Base-by-base conservation (phyloP, 2,888 invertebrate genomes). In the Thecophora atra region DNA sequence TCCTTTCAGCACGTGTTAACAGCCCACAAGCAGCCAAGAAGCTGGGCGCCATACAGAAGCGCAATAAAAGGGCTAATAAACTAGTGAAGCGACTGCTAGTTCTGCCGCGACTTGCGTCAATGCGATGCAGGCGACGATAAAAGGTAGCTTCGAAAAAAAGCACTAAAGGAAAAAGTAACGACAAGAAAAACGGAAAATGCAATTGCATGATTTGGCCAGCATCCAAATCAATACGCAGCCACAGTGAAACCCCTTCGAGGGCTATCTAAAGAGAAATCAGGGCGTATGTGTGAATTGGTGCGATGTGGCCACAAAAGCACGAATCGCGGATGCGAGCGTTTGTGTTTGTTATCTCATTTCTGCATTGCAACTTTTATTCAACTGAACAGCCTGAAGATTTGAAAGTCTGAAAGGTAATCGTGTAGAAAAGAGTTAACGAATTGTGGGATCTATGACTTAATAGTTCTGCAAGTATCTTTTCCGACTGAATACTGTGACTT, bases 171-270 rank as follows among this genome's bases (percentile, higher is more conserved):
- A 24, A 26, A 15, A 28, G 26, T 42, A 44, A 15, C 21, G 28
- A 11, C 60, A 17, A 26, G 47, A 60, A 13, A 30, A 47, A 28
- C 28, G 60, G 15, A 30, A 24, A 66, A 52, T 47, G 37, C 47
- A 44, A 17, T 30, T 21, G 69, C 47, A 44, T 60, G 60, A 42
- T 47, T 69, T 69, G 69, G 69, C 60, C 51, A n/a, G 44, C 51
- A 44, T 69, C 69, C 69, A 69, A 60, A 62, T 51, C 69, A 69
- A 69, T 58, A 60, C n/a, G 47, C 21, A 44, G 11, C 19, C 19
- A 60, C 19, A 24, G 2, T 15, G 37, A n/a, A n/a, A 30, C 30
- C 28, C 63, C 19, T 19, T 21, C 42, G 37, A 63, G 42, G 21
- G 42, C 30, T 42, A 19, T 64, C 21, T 26, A 65, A 26, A 65